Conservation (phyloP, 2,888 invertebrate genomes). For the Scelioninae gen. 1 region DNA sequence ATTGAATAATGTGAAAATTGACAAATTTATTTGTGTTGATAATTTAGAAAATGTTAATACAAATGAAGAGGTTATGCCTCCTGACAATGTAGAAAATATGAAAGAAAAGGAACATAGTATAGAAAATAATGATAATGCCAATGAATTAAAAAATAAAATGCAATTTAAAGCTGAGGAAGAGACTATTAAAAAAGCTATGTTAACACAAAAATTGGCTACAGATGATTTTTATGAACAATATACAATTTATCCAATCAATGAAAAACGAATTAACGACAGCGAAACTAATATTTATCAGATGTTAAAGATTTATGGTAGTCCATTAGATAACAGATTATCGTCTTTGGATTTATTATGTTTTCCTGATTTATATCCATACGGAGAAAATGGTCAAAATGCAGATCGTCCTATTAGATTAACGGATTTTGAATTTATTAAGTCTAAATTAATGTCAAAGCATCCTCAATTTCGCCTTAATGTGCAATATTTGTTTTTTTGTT, state of each 20-base stretch:
- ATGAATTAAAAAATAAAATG: not conserved
- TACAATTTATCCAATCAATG: slow-evolving; percentile 45
- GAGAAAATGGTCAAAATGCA: slow-evolving; percentile 27
- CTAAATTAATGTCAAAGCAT: slow-evolving; percentile 72
- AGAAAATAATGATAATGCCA: not conserved
- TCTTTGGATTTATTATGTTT: slow-evolving; percentile 70
- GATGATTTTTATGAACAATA: slow-evolving; percentile 37
- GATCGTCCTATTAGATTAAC: slow-evolving; percentile 59
- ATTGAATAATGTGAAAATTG: slow-evolving; percentile 5
- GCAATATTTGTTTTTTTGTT: slow-evolving; percentile 75
- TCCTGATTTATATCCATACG: too few species aligned
- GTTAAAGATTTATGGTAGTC: slow-evolving; percentile 66
- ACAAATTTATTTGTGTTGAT: not conserved
- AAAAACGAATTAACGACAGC: slow-evolving; percentile 51
- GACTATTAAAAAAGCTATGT: slow-evolving; percentile 8
- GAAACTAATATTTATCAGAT: slow-evolving; percentile 70
- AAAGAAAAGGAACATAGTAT: not conserved
- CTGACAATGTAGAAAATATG: too few species aligned
- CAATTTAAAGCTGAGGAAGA: not conserved
- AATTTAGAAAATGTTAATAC: not conserved
- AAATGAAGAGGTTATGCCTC: not conserved
- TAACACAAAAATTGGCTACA: slow-evolving; percentile 62
- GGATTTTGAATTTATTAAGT: slow-evolving; percentile 72
- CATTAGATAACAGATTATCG: slow-evolving; percentile 66
- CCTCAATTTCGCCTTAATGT: slow-evolving; percentile 72